phyloP scores from a whole-genome alignment of 2,888 invertebrate genomes.

The Drosophila anomelani region DNA sequence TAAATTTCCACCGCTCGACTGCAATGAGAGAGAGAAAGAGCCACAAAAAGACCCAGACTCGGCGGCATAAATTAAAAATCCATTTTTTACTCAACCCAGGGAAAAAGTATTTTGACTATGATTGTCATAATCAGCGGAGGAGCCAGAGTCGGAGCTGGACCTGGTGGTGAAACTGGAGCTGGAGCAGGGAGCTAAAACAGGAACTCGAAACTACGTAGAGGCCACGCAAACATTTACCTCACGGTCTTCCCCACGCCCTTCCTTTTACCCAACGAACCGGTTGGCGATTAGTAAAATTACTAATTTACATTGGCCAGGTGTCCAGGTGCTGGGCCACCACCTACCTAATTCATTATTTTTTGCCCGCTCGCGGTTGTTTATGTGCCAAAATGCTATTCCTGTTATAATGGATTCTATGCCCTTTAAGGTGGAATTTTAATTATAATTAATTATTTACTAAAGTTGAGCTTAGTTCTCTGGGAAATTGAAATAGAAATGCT shows the following conservation, averaged over 20 bases:
- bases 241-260: too few relatives aligned
- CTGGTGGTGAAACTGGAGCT: not conserved
- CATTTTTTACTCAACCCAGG: slow-evolving; percentile 26
- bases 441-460: not conserved
- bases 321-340: slow-evolving; percentile 21
- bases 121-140: slow-evolving; percentile 47
- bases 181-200: not conserved
- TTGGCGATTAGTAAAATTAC: slow-evolving; percentile 42
- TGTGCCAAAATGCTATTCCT: not conserved
- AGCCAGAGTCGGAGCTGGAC: not conserved
- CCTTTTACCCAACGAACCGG: slow-evolving; percentile 8
- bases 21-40: slow-evolving; percentile 12
- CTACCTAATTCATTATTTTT: slow-evolving; percentile 17
- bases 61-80: slow-evolving; percentile 48
- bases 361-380: slow-evolving; percentile 12
- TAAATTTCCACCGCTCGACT: slow-evolving; percentile 38
- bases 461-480: not conserved
- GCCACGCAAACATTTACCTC: slow-evolving; percentile 29
- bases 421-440: slow-evolving; percentile 10
- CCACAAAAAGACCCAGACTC: slow-evolving; percentile 8
- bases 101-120: slow-evolving; percentile 39
- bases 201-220: slow-evolving; percentile 1
- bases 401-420: not conserved
- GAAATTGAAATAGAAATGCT: not conserved
- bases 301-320: slow-evolving; percentile 41